Evolutionary conservation across 2,888 invertebrate species (phyloP).

Genomic region (Troides helena): DNA sequence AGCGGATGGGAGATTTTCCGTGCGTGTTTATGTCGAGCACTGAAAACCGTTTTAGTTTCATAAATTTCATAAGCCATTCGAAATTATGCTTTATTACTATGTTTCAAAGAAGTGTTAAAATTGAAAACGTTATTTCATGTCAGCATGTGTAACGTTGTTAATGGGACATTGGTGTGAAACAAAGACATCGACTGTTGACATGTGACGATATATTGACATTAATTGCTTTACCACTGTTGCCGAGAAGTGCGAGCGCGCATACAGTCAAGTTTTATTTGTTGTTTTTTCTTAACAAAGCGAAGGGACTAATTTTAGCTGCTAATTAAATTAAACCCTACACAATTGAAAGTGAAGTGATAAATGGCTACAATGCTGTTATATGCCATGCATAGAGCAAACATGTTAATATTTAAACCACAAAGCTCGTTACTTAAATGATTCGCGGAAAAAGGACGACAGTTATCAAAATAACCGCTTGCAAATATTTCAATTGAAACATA

Average conservation of each 20-base stretch:
- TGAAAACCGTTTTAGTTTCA: conserved; percentile 14
- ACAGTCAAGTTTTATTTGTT: conserved; percentile 36
- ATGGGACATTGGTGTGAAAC: conserved; percentile 57
- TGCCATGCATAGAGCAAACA: neutral
- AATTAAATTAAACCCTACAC: conserved; percentile 62
- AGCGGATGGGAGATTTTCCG: conserved; percentile 53
- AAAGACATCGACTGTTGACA: conserved; percentile 62
- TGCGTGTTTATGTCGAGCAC: conserved; percentile 36
- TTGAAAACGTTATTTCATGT: conserved; percentile 37
- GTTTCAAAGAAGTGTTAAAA: conserved; percentile 32
- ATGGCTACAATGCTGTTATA: conserved; percentile 32
- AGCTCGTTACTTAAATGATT: neutral
- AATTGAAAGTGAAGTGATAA: conserved; percentile 60
- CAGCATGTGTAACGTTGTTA: conserved; percentile 38
- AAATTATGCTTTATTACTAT: conserved; percentile 43
- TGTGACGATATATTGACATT: conserved; percentile 74
- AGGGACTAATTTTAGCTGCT: conserved; percentile 49
- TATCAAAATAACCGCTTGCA: no score
- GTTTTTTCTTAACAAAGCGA: conserved; percentile 33
- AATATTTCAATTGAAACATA: neutral
- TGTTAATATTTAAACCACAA: neutral
- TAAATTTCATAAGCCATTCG: conserved; percentile 34
- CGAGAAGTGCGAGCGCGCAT: conserved; percentile 51
- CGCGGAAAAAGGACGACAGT: no score
- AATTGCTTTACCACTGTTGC: conserved; percentile 62